Percentiles rank a stretch among this genome's conserved stretches.
phyloP scores from a whole-genome alignment of 2,797 vertebrate genomes.

The Spheniscus humboldti region DNA sequence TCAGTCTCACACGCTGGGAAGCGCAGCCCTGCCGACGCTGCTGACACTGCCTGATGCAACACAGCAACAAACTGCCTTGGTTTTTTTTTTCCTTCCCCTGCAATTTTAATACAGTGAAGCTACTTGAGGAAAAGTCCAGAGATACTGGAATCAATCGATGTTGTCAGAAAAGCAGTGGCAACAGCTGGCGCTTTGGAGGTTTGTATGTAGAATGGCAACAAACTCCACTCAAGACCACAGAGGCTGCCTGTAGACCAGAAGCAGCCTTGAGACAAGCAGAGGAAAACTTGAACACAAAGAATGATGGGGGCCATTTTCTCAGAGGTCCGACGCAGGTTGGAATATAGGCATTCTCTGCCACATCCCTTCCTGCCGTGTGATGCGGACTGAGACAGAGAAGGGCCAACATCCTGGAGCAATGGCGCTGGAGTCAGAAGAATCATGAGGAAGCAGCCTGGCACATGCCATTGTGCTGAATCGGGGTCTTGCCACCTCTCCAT shows the following conservation, averaged over 20 bases:
- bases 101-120: background rate
- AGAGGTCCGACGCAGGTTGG: background rate
- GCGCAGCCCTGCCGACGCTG: background rate
- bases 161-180: background rate
- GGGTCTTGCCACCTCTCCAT: background rate
- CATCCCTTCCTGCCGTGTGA: rapidly evolving
- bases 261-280: background rate
- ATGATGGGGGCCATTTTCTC: background rate
- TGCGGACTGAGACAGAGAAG: background rate
- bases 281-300: background rate
- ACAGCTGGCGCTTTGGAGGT: background rate
- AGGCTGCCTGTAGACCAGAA: background rate
- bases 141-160: background rate
- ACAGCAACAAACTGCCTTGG: background rate
- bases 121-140: background rate
- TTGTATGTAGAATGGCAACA: background rate
- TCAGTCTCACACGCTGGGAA: background rate
- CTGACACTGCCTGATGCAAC: background rate
- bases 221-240: rapidly evolving
- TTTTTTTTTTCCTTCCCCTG: background rate
- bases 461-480: rapidly evolving
- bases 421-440: rapidly evolving
- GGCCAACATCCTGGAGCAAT: background rate
- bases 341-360: background rate
- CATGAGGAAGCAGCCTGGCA: background rate